Percentiles rank a stretch among this genome's conserved stretches.
These are phyloP conservation scores for Atethmia centrago DNA, from an alignment of 2,888 invertebrate species.

Conservation along the genomic window DNA sequence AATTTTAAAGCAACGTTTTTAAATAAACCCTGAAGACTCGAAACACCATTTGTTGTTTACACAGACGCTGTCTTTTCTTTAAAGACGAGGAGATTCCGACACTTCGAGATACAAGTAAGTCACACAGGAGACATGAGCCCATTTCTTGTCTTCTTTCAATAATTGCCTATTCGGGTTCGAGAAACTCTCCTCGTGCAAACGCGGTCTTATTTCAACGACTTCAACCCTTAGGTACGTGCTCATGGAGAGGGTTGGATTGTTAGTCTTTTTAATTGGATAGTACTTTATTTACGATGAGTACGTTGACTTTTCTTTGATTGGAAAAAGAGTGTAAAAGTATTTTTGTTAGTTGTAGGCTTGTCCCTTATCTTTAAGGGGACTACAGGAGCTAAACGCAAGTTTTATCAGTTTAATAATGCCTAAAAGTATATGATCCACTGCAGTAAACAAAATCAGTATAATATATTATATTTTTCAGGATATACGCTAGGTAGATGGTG, in stretches of 20 bases:
- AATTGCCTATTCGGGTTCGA: background rate
- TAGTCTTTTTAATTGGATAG: slow-evolving; percentile 31
- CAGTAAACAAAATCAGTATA: no score
- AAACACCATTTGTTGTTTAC: background rate
- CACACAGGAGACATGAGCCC: no score
- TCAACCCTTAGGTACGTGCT: slow-evolving; percentile 8
- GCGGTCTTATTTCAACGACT: slow-evolving; percentile 21
- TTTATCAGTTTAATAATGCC: no score
- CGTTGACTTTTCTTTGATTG: slow-evolving; percentile 37
- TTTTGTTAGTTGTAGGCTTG: background rate
- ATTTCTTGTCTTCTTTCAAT: background rate
- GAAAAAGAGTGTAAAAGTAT: slow-evolving; percentile 30
- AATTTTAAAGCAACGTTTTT: no score
- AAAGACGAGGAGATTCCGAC: no score
- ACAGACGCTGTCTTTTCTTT: background rate
- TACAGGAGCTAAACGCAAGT: no score
- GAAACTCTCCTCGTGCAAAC: background rate
- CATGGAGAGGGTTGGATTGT: slow-evolving; percentile 22
- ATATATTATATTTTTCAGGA: no score
- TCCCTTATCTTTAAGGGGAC: no score
- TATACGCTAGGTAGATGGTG: no score
- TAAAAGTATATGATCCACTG: no score
- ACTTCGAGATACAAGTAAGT: background rate
- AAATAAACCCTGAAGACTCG: background rate
- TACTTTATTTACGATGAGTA: slow-evolving; percentile 26